phyloP scores from a whole-genome alignment of 2,797 vertebrate species.

The Hemitrygon akajei region DNA sequence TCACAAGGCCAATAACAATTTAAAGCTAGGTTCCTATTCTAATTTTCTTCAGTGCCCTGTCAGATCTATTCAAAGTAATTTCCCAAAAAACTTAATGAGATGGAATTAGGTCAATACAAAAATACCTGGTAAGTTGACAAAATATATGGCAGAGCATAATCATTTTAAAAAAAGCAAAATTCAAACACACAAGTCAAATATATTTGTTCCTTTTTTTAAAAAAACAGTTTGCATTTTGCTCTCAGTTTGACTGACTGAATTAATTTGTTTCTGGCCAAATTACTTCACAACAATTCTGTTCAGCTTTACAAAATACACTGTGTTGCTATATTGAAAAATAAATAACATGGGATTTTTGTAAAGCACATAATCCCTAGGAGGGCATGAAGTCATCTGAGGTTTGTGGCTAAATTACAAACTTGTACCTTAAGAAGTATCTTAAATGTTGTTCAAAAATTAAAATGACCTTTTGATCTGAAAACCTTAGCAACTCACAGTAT shows the following conservation, averaged over 20 bases:
- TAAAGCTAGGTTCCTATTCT: background rate
- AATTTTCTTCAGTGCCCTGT: background rate
- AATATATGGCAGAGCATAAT: background rate
- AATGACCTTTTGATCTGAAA: background rate
- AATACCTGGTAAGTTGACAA: background rate
- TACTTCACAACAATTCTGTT: background rate
- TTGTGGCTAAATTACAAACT: background rate
- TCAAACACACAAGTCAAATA: background rate
- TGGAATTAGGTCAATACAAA: background rate
- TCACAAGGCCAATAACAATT: background rate
- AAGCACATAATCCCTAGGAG: background rate
- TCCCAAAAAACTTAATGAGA: background rate
- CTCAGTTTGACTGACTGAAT: background rate
- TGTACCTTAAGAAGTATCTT: background rate
- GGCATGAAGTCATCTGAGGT: background rate
- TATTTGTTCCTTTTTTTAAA: background rate
- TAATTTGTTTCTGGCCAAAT: background rate
- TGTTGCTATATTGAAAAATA: background rate
- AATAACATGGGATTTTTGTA: background rate
- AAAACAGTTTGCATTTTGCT: background rate
- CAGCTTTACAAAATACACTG: background rate
- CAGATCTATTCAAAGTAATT: constrained; percentile 13
- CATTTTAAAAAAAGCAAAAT: background rate
- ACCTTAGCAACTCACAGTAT: background rate
- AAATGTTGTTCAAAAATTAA: background rate